Percentiles rank a stretch among this genome's conserved stretches.
These are phyloP conservation scores for Lichenostomus cassidix DNA, from an alignment of 2,113 vertebrate genomes.

Conservation along the genomic window DNA sequence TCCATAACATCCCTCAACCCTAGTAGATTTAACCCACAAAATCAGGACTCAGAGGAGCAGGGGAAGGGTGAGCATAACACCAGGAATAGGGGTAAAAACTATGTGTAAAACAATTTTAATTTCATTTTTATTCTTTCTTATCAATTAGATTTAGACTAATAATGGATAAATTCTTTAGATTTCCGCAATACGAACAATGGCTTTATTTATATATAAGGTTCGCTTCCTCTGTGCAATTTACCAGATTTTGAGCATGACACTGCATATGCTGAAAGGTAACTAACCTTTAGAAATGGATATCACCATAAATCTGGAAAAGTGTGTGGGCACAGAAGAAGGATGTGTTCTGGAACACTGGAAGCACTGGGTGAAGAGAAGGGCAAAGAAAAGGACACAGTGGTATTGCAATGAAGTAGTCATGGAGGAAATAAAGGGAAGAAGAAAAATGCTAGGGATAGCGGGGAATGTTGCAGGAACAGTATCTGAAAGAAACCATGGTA, in stretches of 20 bases:
- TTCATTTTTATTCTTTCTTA: background rate
- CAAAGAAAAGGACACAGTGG: background rate
- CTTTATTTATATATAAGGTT: background rate
- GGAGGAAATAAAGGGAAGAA: background rate
- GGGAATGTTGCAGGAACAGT: background rate
- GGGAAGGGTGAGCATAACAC: background rate
- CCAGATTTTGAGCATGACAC: background rate
- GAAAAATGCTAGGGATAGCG: background rate
- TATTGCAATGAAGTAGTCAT: background rate
- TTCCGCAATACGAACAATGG: background rate
- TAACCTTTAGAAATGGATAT: background rate
- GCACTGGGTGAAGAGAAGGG: background rate
- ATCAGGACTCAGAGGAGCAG: background rate
- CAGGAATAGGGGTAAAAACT: background rate
- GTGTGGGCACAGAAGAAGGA: background rate
- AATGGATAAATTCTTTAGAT: background rate
- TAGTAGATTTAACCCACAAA: background rate
- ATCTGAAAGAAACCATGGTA: background rate
- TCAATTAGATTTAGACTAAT: background rate
- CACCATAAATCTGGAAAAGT: background rate
- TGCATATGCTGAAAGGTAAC: background rate
- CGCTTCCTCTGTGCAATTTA: background rate
- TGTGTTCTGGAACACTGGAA: background rate
- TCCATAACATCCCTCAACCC: fast-evolving
- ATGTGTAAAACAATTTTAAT: background rate